Evolutionary conservation across 2,113 vertebrate species (phyloP).

Genomic region (cattle (Bos taurus)): ARS-UCD2.0 NC_037354.1:17999501-18000000

Average conservation of each 20-base stretch:
- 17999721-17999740: not conserved
- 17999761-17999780: not conserved
- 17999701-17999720: not conserved
- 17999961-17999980: not conserved
- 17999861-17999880: not conserved
- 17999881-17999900: not conserved
- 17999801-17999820: not conserved
- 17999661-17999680: not conserved
- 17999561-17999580: not conserved
- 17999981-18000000: not conserved
- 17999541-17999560: not conserved
- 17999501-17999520: not conserved
- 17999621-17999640: not conserved
- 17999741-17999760: not conserved
- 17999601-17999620: not conserved
- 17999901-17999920: not conserved
- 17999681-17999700: not conserved
- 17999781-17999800: not conserved
- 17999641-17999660: not conserved
- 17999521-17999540: rapidly evolving
- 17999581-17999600: rapidly evolving
- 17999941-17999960: not conserved
- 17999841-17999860: not conserved
- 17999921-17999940: not conserved
- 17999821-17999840: not conserved